Evolutionary conservation across 2,888 invertebrate genomes (phyloP).

Genomic region (Synanthedon formicaeformis): DNA sequence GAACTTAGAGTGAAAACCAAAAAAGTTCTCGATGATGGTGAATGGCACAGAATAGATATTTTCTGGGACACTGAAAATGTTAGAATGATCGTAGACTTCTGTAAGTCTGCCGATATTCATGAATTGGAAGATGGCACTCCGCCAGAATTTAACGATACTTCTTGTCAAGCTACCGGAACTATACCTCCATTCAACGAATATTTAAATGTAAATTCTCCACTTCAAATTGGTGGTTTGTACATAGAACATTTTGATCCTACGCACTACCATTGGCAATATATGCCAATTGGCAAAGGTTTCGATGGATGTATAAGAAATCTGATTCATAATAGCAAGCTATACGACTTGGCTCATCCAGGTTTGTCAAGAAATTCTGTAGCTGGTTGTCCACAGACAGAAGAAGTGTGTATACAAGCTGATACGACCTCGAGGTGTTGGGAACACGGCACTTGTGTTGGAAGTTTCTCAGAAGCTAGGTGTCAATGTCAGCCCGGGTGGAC

Average conservation of each 20-base stretch:
- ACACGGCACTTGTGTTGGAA: constrained; percentile 94
- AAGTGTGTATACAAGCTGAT: constrained; percentile 89
- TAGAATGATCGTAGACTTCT: constrained; percentile 92
- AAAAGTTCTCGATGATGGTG: constrained; percentile 91
- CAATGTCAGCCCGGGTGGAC: constrained; percentile 97
- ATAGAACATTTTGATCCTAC: constrained; percentile 91
- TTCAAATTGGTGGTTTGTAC: constrained; percentile 94
- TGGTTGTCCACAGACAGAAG: constrained; percentile 94
- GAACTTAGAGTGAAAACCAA: constrained; percentile 88
- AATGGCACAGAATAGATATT: constrained; percentile 97
- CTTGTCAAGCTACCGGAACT: constrained; percentile 89
- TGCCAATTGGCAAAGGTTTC: constrained; percentile 91
- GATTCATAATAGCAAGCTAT: constrained; percentile 94
- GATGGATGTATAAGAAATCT: constrained; percentile 97
- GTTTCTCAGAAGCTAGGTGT: constrained; percentile 89
- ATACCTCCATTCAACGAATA: constrained; percentile 97
- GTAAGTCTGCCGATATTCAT: constrained; percentile 88
- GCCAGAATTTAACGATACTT: constrained; percentile 88
- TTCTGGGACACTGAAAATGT: constrained; percentile 96
- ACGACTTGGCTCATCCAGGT: constrained; percentile 95
- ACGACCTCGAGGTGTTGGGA: constrained; percentile 90
- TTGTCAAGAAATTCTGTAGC: constrained; percentile 86
- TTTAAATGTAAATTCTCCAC: constrained; percentile 93
- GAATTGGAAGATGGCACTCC: constrained; percentile 92
- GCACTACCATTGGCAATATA: constrained; percentile 90